Conservation (phyloP, 2,888 invertebrate species). For the Leucoptera coffeella region DNA sequence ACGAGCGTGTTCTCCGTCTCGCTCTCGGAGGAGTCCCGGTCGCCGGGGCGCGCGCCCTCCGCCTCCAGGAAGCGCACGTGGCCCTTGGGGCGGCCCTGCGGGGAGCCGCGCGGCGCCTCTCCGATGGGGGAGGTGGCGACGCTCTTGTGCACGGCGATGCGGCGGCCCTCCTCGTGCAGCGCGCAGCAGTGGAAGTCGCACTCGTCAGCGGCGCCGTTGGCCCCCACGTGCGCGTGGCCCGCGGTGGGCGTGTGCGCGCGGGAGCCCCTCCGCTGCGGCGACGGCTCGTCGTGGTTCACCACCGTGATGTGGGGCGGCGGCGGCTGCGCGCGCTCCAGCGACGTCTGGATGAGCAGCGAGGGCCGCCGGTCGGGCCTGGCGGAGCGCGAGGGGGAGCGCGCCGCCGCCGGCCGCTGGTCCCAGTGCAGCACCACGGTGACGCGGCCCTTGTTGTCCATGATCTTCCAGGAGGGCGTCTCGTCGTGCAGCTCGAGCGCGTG, state of each 20-base stretch:
- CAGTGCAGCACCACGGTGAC: constrained; percentile 95
- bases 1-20: constrained; percentile 91
- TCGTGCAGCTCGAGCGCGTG: constrained; percentile 91
- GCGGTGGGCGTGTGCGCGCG: constrained; percentile 49
- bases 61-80: constrained; percentile 85
- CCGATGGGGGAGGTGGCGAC: constrained; percentile 91
- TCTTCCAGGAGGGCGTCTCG: constrained; percentile 97
- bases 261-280: constrained; percentile 49
- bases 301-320: constrained; percentile 85
- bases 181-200: constrained; percentile 96
- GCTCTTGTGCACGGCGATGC: constrained; percentile 87
- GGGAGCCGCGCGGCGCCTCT: constrained; percentile 64
- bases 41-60: constrained; percentile 55
- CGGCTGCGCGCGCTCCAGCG: constrained; percentile 63
- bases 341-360: constrained; percentile 69
- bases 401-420: constrained; percentile 80
- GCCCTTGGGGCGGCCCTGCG: constrained; percentile 64
- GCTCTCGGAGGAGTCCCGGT: constrained; percentile 85
- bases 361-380: constrained; percentile 56
- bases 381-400: constrained; percentile 44
- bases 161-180: constrained; percentile 86
- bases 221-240: constrained; percentile 57
- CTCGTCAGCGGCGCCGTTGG: constrained; percentile 67
- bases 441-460: constrained; percentile 96
- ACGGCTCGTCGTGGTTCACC: constrained; percentile 85